These are phyloP conservation scores for Brachyopa scutellaris DNA, from an alignment of 2,888 invertebrate species.

Conservation along the genomic window DNA sequence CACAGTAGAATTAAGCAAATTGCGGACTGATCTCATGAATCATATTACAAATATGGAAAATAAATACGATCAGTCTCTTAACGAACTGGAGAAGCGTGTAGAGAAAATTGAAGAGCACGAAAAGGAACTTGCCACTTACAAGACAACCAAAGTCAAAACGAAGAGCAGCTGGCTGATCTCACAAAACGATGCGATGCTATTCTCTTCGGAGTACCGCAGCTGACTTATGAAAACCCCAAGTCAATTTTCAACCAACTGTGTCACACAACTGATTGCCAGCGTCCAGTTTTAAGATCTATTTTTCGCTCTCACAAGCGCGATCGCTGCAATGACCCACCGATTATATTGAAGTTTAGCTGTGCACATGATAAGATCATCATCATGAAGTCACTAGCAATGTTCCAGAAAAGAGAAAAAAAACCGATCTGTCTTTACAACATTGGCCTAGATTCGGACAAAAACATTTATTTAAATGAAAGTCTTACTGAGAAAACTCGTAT, in stretches of 20 bases:
- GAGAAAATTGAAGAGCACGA: too few relatives aligned
- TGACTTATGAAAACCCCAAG: not conserved
- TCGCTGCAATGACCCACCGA: not conserved
- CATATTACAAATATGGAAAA: not conserved
- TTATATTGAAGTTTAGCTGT: not conserved
- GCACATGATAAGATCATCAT: not conserved
- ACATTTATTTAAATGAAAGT: constrained; percentile 8
- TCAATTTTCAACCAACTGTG: not conserved
- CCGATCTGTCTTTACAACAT: not conserved
- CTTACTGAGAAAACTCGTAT: not conserved
- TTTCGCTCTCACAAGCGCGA: not conserved
- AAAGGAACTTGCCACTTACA: too few relatives aligned
- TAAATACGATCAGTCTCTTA: not conserved
- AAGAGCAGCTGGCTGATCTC: too few relatives aligned
- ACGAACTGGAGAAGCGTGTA: not conserved
- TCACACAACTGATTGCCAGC: not conserved
- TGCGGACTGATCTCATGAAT: not conserved
- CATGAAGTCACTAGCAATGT: not conserved
- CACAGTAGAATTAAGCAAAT: not conserved
- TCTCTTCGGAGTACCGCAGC: not conserved
- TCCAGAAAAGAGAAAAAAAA: not conserved
- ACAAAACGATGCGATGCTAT: not conserved
- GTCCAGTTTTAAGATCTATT: not conserved
- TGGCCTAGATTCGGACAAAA: constrained; percentile 2
- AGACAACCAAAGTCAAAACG: too few relatives aligned